phyloP scores from a whole-genome alignment of 1,140 invertebrate species.

The Psix sp. region DNA sequence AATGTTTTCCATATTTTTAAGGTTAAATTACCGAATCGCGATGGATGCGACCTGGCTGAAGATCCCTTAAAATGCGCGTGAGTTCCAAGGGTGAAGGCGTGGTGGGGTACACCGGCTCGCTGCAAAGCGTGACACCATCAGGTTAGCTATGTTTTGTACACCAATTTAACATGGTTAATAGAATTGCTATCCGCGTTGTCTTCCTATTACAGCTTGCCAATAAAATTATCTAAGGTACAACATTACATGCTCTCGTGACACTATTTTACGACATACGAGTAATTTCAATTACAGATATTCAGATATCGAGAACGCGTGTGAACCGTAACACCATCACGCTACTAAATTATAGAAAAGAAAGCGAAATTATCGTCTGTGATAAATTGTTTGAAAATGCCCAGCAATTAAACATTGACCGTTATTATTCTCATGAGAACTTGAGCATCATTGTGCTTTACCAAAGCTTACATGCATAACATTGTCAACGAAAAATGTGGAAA shows the following conservation, averaged over 20 bases:
- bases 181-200: slow-evolving; percentile 64
- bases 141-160: slow-evolving; percentile 71
- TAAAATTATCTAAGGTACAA: slow-evolving; percentile 74
- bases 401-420: no score
- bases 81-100: slow-evolving; percentile 52
- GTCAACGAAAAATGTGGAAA: no score
- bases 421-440: no score
- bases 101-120: slow-evolving; percentile 4
- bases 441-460: no score
- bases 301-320: slow-evolving; percentile 62
- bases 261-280: slow-evolving; percentile 40
- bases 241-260: slow-evolving; percentile 60
- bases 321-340: slow-evolving; percentile 53
- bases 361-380: slow-evolving; percentile 15
- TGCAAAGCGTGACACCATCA: slow-evolving; percentile 69
- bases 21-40: no score
- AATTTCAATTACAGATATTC: slow-evolving; percentile 69
- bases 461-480: no score
- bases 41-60: no score
- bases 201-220: slow-evolving; percentile 49
- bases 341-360: slow-evolving; percentile 26
- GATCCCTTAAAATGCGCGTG: slow-evolving; percentile 42
- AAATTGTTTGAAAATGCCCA: no score
- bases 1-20: no score
- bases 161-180: slow-evolving; percentile 72